Percentiles rank a stretch among this genome's conserved stretches.
Evolutionary conservation across 2,113 vertebrate genomes (phyloP).

Genomic region (Fukomys damarensis): DNA sequence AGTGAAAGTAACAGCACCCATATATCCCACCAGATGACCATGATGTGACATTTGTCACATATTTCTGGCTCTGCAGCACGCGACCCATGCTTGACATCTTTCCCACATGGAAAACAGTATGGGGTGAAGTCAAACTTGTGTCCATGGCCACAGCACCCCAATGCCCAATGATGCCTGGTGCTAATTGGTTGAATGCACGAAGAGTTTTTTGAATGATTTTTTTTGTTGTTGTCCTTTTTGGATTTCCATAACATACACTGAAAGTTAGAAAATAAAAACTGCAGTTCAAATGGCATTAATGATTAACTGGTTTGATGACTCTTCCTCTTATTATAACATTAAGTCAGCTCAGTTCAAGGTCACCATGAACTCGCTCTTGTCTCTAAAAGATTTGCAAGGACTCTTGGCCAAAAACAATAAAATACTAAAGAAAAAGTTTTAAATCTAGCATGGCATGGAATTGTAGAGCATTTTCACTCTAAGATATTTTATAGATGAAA

Average conservation of each 20-base stretch:
- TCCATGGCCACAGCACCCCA: neutral
- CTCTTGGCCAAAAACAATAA: neutral
- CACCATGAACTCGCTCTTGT: neutral
- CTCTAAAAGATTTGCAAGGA: neutral
- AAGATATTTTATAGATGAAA: neutral
- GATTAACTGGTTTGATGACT: neutral
- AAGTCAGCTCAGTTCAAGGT: neutral
- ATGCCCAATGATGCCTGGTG: neutral
- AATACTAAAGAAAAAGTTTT: neutral
- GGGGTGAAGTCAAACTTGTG: neutral
- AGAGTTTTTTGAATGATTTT: neutral
- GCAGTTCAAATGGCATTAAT: neutral
- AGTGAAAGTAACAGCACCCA: neutral
- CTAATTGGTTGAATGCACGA: neutral
- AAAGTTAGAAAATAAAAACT: neutral
- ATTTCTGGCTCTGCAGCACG: rapidly evolving
- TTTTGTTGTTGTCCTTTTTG: neutral
- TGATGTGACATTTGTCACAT: neutral
- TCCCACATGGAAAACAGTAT: rapidly evolving
- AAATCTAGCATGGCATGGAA: neutral
- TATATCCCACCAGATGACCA: rapidly evolving
- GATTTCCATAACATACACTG: neutral
- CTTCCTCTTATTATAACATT: neutral
- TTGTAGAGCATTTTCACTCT: neutral
- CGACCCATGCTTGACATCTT: rapidly evolving